Percentiles rank a stretch among this genome's conserved stretches.
These are phyloP conservation scores for Stomatorhinus walkeri DNA, from an alignment of 2,797 vertebrate genomes.

Conservation along the genomic window DNA sequence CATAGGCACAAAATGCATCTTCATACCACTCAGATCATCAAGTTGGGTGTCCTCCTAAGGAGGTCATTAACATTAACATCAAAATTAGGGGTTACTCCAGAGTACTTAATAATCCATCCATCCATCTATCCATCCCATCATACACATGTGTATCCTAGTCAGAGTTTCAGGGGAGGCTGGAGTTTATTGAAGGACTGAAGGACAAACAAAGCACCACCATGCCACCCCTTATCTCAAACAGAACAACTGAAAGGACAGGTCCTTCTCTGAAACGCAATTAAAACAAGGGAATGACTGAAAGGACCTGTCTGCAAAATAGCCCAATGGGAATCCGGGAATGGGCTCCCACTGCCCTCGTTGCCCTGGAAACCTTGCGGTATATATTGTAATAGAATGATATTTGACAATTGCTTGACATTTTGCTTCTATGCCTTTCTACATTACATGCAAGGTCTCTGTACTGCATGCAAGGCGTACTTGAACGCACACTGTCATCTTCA, in stretches of 20 bases:
- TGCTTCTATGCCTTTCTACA: slow-evolving; percentile 21
- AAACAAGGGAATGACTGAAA: background rate
- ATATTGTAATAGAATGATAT: slow-evolving; percentile 20
- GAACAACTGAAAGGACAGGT: slow-evolving; percentile 1
- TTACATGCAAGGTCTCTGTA: background rate
- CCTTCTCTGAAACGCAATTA: slow-evolving; percentile 5
- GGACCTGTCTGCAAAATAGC: background rate
- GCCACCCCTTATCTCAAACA: background rate
- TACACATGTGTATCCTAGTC: background rate
- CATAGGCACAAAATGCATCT: background rate
- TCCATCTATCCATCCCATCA: background rate
- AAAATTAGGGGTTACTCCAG: background rate
- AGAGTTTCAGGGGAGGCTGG: background rate
- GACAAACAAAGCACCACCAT: background rate
- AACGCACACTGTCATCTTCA: background rate
- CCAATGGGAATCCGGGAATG: background rate
- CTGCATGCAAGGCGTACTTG: background rate
- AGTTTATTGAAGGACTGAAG: background rate
- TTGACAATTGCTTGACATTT: slow-evolving; percentile 20
- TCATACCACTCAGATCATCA: background rate
- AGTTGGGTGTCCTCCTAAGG: background rate
- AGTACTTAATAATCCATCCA: background rate
- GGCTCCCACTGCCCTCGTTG: slow-evolving; percentile 7
- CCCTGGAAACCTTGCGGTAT: slow-evolving; percentile 16
- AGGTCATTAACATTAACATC: background rate